These are phyloP conservation scores for Exocentrus adspersus DNA, from an alignment of 2,888 invertebrate genomes.

Conservation along the genomic window DNA sequence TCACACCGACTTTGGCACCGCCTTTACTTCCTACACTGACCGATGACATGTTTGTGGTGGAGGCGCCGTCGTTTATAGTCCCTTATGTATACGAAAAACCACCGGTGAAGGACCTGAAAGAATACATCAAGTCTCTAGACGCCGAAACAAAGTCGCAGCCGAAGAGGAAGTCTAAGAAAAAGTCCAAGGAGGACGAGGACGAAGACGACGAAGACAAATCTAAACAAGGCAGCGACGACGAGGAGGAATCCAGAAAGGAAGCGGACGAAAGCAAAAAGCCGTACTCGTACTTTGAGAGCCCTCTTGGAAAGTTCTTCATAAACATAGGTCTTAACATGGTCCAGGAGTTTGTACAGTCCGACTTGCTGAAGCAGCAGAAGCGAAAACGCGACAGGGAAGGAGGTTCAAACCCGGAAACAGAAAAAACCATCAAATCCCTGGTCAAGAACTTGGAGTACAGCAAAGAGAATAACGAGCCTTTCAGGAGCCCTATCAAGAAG, in stretches of 20 bases:
- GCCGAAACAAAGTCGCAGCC: conserved; percentile 57
- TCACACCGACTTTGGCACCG: conserved; percentile 59
- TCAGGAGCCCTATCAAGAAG: conserved; percentile 76
- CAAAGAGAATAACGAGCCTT: conserved; percentile 84
- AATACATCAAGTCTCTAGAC: conserved; percentile 69
- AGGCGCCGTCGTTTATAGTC: conserved; percentile 92
- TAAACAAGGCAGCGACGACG: conserved; percentile 43
- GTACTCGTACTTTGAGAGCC: conserved; percentile 82
- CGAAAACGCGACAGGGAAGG: conserved; percentile 81
- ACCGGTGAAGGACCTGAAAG: conserved; percentile 79
- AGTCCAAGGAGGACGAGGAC: conserved; percentile 55
- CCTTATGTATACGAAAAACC: conserved; percentile 94
- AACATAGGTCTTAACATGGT: conserved; percentile 91
- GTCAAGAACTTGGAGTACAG: conserved; percentile 87
- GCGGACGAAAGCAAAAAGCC: conserved; percentile 64
- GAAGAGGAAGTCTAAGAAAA: conserved; percentile 61
- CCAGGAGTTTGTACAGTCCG: conserved; percentile 93
- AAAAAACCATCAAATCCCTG: conserved; percentile 83
- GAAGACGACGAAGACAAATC: conserved; percentile 59
- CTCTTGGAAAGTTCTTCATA: conserved; percentile 89
- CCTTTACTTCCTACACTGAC: conserved; percentile 84
- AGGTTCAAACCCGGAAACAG: conserved; percentile 74
- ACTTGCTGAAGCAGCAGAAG: conserved; percentile 87
- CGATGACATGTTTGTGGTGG: conserved; percentile 92
- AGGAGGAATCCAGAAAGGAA: conserved; percentile 59